These are phyloP conservation scores for Phymanthus crucifer DNA, from an alignment of 92 coral and sea anemone genomes.

Conservation along the genomic window DNA sequence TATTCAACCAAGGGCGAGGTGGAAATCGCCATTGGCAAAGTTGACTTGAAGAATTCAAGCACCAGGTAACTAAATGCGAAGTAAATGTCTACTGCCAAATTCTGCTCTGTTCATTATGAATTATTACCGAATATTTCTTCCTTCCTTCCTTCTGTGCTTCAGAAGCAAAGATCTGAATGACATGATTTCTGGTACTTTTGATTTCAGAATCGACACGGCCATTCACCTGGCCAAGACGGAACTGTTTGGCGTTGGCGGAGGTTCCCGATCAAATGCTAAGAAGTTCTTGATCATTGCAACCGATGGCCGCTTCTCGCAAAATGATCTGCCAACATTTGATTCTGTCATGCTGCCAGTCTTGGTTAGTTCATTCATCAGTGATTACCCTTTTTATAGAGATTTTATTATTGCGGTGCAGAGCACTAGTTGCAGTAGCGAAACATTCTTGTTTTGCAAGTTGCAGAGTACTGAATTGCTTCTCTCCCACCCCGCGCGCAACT, in stretches of 20 bases:
- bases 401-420: no score
- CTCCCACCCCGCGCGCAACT: no score
- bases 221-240: constrained; percentile 8
- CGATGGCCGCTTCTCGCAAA: constrained; percentile 23
- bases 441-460: no score
- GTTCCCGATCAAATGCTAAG: constrained; percentile 10
- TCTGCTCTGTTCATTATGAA: background rate
- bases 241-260: constrained; percentile 4
- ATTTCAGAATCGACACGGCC: constrained; percentile 28
- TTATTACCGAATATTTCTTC: background rate
- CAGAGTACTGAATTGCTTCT: no score
- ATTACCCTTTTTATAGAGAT: no score
- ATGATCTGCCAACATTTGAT: constrained; percentile 16
- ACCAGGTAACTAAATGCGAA: constrained; percentile 11
- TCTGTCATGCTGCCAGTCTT: constrained; percentile 2
- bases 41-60: constrained; percentile 9
- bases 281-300: constrained; percentile 26
- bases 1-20: constrained; percentile 21
- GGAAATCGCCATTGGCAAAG: constrained; percentile 22
- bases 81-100: background rate
- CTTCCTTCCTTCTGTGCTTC: constrained; percentile 6
- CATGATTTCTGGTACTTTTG: background rate
- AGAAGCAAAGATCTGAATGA: background rate
- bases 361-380: background rate
- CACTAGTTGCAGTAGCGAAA: no score